Evolutionary conservation across 1,140 invertebrate species (phyloP).

Genomic region (Hyles vespertilio): DNA sequence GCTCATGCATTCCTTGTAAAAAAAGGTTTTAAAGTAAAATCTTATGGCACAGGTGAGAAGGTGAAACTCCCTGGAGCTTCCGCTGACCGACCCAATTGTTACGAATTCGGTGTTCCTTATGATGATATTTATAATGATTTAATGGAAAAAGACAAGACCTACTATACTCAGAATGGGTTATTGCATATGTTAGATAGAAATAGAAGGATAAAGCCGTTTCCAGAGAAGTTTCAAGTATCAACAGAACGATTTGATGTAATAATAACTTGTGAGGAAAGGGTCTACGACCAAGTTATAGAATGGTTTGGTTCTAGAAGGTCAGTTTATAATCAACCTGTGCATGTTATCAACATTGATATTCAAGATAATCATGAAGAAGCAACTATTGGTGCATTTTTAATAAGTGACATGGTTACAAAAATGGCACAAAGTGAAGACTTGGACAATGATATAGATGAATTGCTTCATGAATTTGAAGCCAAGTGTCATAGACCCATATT

Average conservation of each 20-base stretch:
- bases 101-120: constrained; percentile 97
- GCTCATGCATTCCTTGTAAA: constrained; percentile 97
- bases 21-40: constrained; percentile 97
- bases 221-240: constrained; percentile 95
- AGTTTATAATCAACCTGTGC: constrained; percentile 89
- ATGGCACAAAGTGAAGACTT: constrained; percentile 93
- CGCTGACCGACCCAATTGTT: constrained; percentile 97
- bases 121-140: constrained; percentile 99
- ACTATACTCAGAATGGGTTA: constrained; percentile 99
- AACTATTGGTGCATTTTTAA: constrained; percentile 99
- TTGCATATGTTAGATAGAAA: constrained; percentile 99
- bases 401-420: constrained; percentile 95
- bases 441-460: constrained; percentile 98
- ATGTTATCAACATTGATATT: constrained; percentile 99
- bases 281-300: constrained; percentile 96
- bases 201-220: constrained; percentile 93
- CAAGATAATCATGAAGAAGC: constrained; percentile 99
- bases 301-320: constrained; percentile 84
- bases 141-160: constrained; percentile 89
- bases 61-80: constrained; percentile 97
- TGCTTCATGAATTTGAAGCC: constrained; percentile 96
- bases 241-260: constrained; percentile 97
- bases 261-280: constrained; percentile 98
- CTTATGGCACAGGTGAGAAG: constrained; percentile 98
- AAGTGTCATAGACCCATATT: constrained; percentile 91